Percentiles rank a stretch among this genome's conserved stretches.
Conservation (phyloP, 1,140 invertebrate genomes). For the Calycopis cecrops region DNA sequence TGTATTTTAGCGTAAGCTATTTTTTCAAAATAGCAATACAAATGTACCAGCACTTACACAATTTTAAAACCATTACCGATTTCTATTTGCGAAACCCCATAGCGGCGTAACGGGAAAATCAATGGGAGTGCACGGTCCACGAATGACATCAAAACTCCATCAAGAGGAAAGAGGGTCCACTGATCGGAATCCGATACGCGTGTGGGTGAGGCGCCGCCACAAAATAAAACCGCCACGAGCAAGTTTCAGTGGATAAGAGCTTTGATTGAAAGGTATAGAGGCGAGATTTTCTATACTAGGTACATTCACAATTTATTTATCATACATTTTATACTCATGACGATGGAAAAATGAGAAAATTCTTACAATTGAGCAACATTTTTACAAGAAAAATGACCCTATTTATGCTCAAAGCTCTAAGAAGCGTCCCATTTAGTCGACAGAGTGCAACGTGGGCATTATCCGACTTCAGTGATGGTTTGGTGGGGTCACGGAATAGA, state of each 20-base stretch:
- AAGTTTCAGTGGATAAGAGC: not conserved
- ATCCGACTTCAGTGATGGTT: too few relatives aligned
- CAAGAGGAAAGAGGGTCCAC: conserved; percentile 32
- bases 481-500: too few relatives aligned
- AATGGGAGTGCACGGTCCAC: conserved; percentile 38
- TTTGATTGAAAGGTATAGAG: not conserved
- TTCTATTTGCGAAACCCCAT: not conserved
- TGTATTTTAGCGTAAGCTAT: too few relatives aligned
- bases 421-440: too few relatives aligned
- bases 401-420: too few relatives aligned
- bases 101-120: conserved; percentile 21
- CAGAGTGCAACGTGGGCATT: too few relatives aligned
- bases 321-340: too few relatives aligned
- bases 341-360: too few relatives aligned
- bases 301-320: too few relatives aligned
- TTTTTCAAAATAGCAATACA: too few relatives aligned
- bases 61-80: not conserved
- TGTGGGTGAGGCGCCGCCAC: conserved; percentile 20
- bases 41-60: not conserved
- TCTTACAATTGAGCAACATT: too few relatives aligned
- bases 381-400: too few relatives aligned
- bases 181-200: conserved; percentile 60
- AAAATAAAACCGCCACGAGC: conserved; percentile 6
- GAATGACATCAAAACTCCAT: conserved; percentile 52
- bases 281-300: not conserved